Base-by-base conservation (phyloP, 2,888 invertebrate genomes). In the Orchesella flavescens region DNA sequence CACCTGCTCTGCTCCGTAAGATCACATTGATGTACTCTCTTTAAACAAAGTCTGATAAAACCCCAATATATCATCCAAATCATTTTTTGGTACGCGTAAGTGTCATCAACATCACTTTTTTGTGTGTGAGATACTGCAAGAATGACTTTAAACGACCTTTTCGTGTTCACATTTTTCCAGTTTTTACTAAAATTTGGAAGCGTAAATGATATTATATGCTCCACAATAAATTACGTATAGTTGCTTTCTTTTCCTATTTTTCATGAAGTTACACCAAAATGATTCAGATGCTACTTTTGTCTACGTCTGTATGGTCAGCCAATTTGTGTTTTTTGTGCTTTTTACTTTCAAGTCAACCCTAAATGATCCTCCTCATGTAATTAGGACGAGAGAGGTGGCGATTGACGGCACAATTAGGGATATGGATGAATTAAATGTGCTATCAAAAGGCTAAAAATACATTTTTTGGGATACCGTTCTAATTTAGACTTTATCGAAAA, bases 401-500 rank as follows among this genome's bases (percentile, higher is more conserved):
- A 65, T 43, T 43, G 65, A 34, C 43, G 65, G 43, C 1, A 24
- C 4, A n/a, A 44, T 21, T 21, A 59, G 10, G 10, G 23, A 23
- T 17, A 17, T 57, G 17, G 12, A 24, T 24, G 10, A 24, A 24
- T 23, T 24, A 24, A 21, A 1, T 61, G 21, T 65, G n/a, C 44
- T 43, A 65, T 10, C 17, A 59, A 4, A 61, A 15, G 9, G 21
- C 24, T 61, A 21, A 10, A 17, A 10, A 21, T 61, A 17, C 15
- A 61, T 61, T 23, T 21, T 21, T 23, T 61, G 23, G 7, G 9
- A 57, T 19, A 12, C 49, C 7, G 34, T 34, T 34, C 19, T 19
- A 19, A 59, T 72, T 9, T 23, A 96, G 96, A 95, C 93, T 96
- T 96, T 92, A 96, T 96, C 92, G 95, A 94, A 91, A 95, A 95